These are phyloP conservation scores for Eulemur rufifrons DNA, from an alignment of 2,113 vertebrate genomes.

Conservation along the genomic window DNA sequence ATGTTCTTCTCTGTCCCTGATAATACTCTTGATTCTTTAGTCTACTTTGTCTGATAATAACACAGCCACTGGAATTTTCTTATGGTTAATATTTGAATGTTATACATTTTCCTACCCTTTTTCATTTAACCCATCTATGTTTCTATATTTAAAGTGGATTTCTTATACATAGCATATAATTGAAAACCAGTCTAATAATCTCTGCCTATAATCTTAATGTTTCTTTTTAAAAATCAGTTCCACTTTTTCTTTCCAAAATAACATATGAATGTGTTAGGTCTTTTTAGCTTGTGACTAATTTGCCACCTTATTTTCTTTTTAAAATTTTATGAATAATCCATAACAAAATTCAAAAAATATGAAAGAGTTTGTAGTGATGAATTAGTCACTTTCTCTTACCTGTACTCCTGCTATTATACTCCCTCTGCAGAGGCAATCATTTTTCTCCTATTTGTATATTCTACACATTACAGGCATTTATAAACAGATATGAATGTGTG, in stretches of 20 bases:
- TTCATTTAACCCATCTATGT: not conserved
- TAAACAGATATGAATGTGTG: not conserved
- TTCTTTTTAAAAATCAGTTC: not conserved
- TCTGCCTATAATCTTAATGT: not conserved
- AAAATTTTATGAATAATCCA: not conserved
- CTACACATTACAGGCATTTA: not conserved
- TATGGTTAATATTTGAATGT: not conserved
- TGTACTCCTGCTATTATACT: not conserved
- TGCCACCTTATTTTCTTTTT: not conserved
- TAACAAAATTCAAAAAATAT: not conserved
- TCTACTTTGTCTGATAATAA: not conserved
- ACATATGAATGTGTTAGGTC: not conserved
- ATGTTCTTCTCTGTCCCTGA: not conserved
- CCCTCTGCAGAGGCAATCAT: not conserved
- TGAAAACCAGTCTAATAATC: not conserved
- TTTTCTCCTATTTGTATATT: not conserved
- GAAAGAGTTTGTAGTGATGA: not conserved
- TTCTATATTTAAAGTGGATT: not conserved
- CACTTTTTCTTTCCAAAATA: not conserved
- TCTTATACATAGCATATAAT: not conserved
- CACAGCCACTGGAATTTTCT: not conserved
- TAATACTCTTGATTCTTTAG: conserved; percentile 15
- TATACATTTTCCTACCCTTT: not conserved
- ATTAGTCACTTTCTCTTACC: not conserved
- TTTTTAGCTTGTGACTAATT: not conserved